These are phyloP conservation scores for Hystrix brachyura DNA, from an alignment of 2,113 vertebrate species.

Conservation along the genomic window DNA sequence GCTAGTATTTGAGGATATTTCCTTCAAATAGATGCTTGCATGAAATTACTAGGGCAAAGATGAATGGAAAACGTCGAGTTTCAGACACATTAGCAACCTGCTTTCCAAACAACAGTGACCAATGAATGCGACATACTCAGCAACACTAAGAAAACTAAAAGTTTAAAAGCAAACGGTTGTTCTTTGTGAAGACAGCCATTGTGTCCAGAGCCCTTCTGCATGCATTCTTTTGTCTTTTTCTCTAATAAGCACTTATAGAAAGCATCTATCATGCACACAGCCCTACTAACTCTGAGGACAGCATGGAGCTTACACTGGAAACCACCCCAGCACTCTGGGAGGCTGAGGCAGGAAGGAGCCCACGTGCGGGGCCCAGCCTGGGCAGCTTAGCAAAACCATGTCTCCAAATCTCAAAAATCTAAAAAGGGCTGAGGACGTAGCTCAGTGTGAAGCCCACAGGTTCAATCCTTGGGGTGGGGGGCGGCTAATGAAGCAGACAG, in stretches of 20 bases:
- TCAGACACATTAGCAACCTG: background rate
- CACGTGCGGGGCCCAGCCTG: background rate
- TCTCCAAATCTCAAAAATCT: background rate
- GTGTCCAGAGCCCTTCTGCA: background rate
- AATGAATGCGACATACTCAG: background rate
- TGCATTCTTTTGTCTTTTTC: background rate
- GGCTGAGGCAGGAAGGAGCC: background rate
- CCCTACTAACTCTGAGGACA: background rate
- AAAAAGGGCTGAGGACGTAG: background rate
- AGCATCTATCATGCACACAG: background rate
- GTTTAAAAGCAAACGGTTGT: background rate
- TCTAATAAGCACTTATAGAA: background rate
- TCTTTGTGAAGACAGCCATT: background rate
- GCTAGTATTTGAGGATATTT: conserved; percentile 5
- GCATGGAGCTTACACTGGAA: background rate
- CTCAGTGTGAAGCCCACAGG: background rate
- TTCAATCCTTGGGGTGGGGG: background rate
- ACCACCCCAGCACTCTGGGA: background rate
- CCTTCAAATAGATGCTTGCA: background rate
- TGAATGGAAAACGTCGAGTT: background rate
- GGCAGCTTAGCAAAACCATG: background rate
- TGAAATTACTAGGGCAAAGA: conserved; percentile 11
- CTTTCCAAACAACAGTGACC: background rate
- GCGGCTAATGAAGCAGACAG: background rate
- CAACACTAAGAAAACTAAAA: background rate